Conservation (phyloP, 2,888 invertebrate species). For the Anthophora plumipes region DNA sequence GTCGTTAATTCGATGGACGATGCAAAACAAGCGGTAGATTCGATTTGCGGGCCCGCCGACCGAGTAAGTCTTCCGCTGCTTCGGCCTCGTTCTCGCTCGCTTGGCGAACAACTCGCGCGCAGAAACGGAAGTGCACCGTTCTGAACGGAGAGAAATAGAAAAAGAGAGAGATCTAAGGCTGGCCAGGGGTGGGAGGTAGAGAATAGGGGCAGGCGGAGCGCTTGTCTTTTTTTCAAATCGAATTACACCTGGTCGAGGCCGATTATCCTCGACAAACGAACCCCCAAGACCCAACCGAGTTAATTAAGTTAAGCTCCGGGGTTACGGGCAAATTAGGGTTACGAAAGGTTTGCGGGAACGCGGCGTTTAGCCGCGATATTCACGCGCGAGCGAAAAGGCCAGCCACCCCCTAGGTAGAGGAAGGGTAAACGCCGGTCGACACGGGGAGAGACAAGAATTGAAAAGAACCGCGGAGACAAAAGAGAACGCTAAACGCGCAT, state of each 20-base stretch:
- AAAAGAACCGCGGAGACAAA: slow-evolving; percentile 41
- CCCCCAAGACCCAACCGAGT: slow-evolving; percentile 3
- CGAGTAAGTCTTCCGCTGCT: slow-evolving; percentile 46
- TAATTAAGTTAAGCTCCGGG: slow-evolving; percentile 61
- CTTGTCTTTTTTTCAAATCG: slow-evolving; percentile 44
- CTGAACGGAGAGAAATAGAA: no score
- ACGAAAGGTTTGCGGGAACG: slow-evolving; percentile 39
- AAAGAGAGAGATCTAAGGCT: slow-evolving; percentile 11
- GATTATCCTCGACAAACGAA: slow-evolving; percentile 57
- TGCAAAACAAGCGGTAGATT: slow-evolving; percentile 55
- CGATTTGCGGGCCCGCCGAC: slow-evolving; percentile 40
- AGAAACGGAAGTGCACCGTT: slow-evolving; percentile 2
- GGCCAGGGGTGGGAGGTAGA: slow-evolving; percentile 21
- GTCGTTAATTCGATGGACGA: slow-evolving; percentile 51
- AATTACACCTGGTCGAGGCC: slow-evolving; percentile 55
- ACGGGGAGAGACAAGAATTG: slow-evolving; percentile 43
- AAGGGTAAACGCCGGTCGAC: not conserved
- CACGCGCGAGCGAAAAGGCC: slow-evolving; percentile 45
- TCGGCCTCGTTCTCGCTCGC: slow-evolving; percentile 10
- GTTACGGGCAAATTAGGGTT: slow-evolving; percentile 61
- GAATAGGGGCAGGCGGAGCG: not conserved
- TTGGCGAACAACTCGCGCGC: slow-evolving; percentile 9
- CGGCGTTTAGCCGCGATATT: slow-evolving; percentile 41
- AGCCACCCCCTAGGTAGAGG: not conserved
- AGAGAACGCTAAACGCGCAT: not conserved